Evolutionary conservation across 2,888 invertebrate species (phyloP).

Genomic region (Cyaniris semiargus): DNA sequence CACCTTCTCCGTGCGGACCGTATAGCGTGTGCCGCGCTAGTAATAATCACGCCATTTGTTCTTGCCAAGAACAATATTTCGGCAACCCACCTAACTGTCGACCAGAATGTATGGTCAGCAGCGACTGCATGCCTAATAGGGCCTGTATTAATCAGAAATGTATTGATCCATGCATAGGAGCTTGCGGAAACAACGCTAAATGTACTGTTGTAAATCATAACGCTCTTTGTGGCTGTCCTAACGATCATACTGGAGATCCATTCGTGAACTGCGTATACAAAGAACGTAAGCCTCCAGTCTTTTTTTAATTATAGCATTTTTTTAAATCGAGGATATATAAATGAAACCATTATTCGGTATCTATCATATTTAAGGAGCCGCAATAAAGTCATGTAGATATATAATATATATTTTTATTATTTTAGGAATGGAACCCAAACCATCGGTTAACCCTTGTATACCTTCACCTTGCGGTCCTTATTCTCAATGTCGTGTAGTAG

Average conservation of each 20-base stretch:
- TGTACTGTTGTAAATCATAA: constrained; percentile 93
- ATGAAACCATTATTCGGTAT: neutral
- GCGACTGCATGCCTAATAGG: constrained; percentile 89
- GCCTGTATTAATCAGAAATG: constrained; percentile 91
- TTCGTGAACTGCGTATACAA: constrained; percentile 86
- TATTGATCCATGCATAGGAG: constrained; percentile 89
- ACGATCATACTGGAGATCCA: constrained; percentile 89
- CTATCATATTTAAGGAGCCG: neutral
- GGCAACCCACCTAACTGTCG: constrained; percentile 89
- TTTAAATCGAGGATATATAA: too few species aligned
- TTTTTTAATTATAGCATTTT: neutral
- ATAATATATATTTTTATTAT: constrained; percentile 42
- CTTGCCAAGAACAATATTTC: constrained; percentile 88
- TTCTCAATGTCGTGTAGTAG: constrained; percentile 89
- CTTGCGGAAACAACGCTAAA: constrained; percentile 90
- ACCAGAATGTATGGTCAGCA: constrained; percentile 91
- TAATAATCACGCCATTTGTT: constrained; percentile 89
- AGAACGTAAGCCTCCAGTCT: constrained; percentile 80
- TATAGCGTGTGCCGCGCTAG: constrained; percentile 88
- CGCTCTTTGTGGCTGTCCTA: constrained; percentile 90
- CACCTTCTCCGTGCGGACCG: constrained; percentile 88
- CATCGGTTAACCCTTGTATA: constrained; percentile 86
- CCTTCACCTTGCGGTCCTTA: constrained; percentile 93
- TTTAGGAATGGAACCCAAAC: constrained; percentile 78
- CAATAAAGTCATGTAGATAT: neutral